These are phyloP conservation scores for Oscheius onirici DNA, from an alignment of 2,888 invertebrate genomes.

Conservation along the genomic window DNA sequence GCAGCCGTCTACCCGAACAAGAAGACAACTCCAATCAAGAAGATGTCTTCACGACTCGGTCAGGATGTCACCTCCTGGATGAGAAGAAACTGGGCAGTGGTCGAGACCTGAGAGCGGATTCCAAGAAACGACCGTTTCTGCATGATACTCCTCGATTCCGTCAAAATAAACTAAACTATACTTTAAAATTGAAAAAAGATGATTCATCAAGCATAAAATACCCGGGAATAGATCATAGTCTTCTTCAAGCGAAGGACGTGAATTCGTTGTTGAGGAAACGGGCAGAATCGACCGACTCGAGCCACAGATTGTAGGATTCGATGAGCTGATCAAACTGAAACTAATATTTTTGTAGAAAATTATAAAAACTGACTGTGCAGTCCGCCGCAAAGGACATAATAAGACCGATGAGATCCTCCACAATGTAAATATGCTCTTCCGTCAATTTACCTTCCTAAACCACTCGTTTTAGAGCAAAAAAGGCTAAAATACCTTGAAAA, in stretches of 20 bases:
- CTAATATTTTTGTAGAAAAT: neutral
- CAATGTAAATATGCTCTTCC: slow-evolving; percentile 1
- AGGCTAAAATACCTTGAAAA: slow-evolving; percentile 9
- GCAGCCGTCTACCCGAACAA: too few relatives aligned
- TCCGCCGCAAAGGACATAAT: slow-evolving; percentile 9
- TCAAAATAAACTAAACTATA: too few relatives aligned
- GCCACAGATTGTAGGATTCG: slow-evolving; percentile 17
- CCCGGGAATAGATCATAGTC: too few relatives aligned
- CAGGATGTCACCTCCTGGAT: too few relatives aligned
- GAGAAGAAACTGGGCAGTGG: too few relatives aligned
- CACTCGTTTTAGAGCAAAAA: neutral
- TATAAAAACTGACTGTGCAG: neutral
- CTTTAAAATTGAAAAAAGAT: too few relatives aligned
- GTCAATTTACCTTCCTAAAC: slow-evolving; percentile 14
- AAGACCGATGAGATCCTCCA: slow-evolving; percentile 11
- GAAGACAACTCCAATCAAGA: too few relatives aligned
- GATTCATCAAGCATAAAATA: too few relatives aligned
- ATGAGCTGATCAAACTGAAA: slow-evolving; percentile 2
- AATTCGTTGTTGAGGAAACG: slow-evolving; percentile 16
- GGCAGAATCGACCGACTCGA: slow-evolving; percentile 10
- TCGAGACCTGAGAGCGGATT: too few relatives aligned
- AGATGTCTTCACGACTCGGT: too few relatives aligned
- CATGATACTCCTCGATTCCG: too few relatives aligned
- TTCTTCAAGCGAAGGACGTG: neutral
- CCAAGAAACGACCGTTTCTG: too few relatives aligned